Percentiles rank a stretch among this genome's conserved stretches.
Evolutionary conservation across 2,888 invertebrate species (phyloP).

Genomic region (Dasypolia templi): DNA sequence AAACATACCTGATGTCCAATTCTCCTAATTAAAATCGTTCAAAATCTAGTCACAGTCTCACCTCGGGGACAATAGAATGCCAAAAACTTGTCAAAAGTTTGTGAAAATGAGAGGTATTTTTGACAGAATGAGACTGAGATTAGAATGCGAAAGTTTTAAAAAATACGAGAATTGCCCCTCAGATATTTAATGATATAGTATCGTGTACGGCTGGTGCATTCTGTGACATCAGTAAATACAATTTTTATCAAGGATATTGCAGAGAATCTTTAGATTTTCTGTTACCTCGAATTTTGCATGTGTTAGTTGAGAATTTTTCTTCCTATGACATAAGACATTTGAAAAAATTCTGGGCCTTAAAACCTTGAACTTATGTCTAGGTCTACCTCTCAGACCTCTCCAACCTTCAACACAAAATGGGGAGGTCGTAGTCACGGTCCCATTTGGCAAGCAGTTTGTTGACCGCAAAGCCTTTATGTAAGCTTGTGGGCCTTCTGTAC

Average conservation of each 20-base stretch:
- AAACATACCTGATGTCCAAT: no score
- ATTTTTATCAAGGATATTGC: not conserved
- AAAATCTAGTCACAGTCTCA: no score
- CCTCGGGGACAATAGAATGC: no score
- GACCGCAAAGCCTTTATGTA: not conserved
- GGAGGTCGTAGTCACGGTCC: not conserved
- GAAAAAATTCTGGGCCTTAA: not conserved
- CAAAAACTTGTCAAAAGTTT: no score
- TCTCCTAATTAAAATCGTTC: no score
- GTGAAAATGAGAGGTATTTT: no score
- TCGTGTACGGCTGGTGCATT: no score
- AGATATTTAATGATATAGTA: not conserved
- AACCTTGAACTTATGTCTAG: not conserved
- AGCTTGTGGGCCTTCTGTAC: slow-evolving; percentile 35
- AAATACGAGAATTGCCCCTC: no score
- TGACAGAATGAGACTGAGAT: no score
- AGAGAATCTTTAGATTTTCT: not conserved
- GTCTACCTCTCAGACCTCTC: not conserved
- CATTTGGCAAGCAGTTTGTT: not conserved
- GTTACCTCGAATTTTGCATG: not conserved
- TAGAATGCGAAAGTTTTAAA: no score
- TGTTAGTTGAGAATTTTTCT: not conserved
- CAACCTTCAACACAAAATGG: not conserved
- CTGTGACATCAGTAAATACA: not conserved
- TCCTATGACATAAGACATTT: not conserved